phyloP scores from a whole-genome alignment of 2,113 vertebrate species.

The Lontra canadensis region DNA sequence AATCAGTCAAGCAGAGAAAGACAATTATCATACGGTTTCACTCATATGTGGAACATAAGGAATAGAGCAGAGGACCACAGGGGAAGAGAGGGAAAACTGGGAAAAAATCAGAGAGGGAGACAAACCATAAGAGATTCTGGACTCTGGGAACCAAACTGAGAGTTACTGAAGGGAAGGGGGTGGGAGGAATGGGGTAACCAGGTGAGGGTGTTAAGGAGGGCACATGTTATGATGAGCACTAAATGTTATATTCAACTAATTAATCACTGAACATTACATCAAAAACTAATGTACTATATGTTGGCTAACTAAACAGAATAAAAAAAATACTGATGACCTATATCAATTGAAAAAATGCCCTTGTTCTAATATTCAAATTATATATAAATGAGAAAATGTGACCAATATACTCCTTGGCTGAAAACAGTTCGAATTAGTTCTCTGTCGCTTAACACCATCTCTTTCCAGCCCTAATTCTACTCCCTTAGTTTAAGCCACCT shows the following conservation, averaged over 20 bases:
- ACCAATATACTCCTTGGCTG: background rate
- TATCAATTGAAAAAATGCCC: background rate
- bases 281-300: background rate
- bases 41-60: background rate
- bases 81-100: background rate
- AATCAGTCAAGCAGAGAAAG: background rate
- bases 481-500: background rate
- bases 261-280: background rate
- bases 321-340: background rate
- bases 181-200: background rate
- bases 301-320: background rate
- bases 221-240: background rate
- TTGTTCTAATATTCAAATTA: conserved; percentile 13
- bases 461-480: background rate
- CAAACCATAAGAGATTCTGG: background rate
- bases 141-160: background rate
- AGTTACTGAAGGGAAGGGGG: background rate
- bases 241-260: background rate
- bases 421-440: background rate
- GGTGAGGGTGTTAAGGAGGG: background rate
- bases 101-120: background rate
- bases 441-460: background rate
- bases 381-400: background rate
- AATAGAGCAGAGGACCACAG: background rate
- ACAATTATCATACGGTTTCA: background rate